These are phyloP conservation scores for Dicranocentrus wangi DNA, from an alignment of 2,888 invertebrate species.

Conservation along the genomic window DNA sequence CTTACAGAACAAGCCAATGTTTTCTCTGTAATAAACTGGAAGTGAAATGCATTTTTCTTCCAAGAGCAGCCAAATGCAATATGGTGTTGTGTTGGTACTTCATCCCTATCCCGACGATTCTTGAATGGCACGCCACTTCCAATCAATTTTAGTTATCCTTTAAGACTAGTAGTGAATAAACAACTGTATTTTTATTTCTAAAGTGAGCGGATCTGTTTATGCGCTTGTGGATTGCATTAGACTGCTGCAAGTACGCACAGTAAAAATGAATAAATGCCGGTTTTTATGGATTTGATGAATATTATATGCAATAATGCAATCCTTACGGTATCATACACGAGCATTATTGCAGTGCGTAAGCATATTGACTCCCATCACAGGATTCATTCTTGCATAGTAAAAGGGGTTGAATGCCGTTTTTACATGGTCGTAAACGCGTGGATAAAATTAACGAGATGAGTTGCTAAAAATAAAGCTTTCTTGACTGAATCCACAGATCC, in stretches of 20 bases:
- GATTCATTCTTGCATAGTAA: constrained; percentile 53
- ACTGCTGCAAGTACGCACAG: neutral
- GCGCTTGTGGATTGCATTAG: neutral
- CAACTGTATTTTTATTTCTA: too few species aligned
- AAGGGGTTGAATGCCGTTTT: constrained; percentile 58
- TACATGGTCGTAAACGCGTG: constrained; percentile 68
- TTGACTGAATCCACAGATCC: neutral
- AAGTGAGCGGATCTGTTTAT: too few species aligned
- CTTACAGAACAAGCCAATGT: neutral
- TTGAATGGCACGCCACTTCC: constrained; percentile 38
- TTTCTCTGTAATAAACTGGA: constrained; percentile 34
- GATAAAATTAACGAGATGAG: constrained; percentile 69
- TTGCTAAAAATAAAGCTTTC: constrained; percentile 67
- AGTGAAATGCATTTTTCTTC: constrained; percentile 43
- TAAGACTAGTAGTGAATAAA: neutral
- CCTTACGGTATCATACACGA: neutral
- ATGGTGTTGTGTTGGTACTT: constrained; percentile 7
- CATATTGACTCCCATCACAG: constrained; percentile 21
- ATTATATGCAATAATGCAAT: constrained; percentile 35
- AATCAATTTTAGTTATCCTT: constrained; percentile 44
- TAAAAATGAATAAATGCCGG: constrained; percentile 37
- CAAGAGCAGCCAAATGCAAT: too few species aligned
- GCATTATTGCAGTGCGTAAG: constrained; percentile 35
- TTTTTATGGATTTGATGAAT: constrained; percentile 57
- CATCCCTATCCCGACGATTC: constrained; percentile 1